phyloP scores from a whole-genome alignment of 2,797 vertebrate species.

The Trichosurus vulpecula region DNA sequence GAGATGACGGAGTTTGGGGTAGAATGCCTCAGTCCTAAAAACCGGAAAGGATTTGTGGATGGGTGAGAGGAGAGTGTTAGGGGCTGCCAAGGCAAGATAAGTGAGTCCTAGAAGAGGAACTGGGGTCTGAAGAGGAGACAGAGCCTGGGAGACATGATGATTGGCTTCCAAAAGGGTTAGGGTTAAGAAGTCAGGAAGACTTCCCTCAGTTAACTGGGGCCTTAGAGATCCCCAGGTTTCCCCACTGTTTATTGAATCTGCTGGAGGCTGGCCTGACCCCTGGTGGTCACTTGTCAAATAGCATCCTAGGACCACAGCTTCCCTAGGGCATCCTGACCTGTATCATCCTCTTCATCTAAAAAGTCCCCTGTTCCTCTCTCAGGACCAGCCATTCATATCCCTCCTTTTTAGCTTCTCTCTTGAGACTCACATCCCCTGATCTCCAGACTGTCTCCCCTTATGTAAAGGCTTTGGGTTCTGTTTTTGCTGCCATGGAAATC shows the following conservation, averaged over 20 bases:
- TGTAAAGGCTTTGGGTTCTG: background rate
- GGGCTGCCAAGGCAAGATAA: background rate
- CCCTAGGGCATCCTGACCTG: background rate
- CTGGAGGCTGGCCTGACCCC: constrained; percentile 54
- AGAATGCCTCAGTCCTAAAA: background rate
- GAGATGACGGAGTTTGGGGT: background rate
- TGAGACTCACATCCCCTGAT: background rate
- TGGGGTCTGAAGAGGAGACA: background rate
- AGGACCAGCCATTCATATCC: background rate
- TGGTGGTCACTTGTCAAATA: constrained; percentile 67
- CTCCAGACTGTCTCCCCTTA: background rate
- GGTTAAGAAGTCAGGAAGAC: background rate
- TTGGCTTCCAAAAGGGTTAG: background rate
- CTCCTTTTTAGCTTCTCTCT: background rate
- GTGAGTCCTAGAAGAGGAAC: background rate
- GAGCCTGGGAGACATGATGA: background rate
- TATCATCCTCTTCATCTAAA: background rate
- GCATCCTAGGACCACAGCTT: constrained; percentile 32
- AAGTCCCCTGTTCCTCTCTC: background rate
- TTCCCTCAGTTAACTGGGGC: background rate
- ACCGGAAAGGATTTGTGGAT: background rate
- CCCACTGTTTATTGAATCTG: background rate
- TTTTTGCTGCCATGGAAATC: constrained; percentile 33
- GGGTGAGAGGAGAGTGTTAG: background rate
- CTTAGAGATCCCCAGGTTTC: background rate